phyloP scores from a whole-genome alignment of 2,888 invertebrate genomes.

The Nomada hirtipes region DNA sequence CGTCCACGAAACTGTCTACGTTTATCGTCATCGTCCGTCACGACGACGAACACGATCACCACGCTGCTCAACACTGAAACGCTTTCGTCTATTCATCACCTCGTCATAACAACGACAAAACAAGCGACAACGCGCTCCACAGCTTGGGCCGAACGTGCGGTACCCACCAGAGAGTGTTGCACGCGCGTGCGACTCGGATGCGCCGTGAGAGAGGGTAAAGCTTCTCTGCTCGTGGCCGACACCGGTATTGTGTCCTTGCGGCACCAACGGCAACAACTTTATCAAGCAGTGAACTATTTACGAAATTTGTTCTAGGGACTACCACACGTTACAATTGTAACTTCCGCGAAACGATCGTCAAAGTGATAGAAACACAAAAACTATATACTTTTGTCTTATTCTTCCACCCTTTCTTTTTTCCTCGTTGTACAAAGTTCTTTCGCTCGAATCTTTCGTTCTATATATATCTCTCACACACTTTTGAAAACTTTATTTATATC shows the following conservation, averaged over 20 bases:
- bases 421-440: constrained; percentile 24
- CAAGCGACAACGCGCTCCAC: constrained; percentile 59
- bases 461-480: constrained; percentile 54
- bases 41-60: constrained; percentile 69
- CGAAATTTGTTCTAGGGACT: neutral
- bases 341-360: constrained; percentile 69
- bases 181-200: constrained; percentile 69
- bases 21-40: constrained; percentile 69
- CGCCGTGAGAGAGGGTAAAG: constrained; percentile 62
- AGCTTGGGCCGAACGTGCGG: constrained; percentile 44
- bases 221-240: constrained; percentile 60
- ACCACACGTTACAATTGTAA: constrained; percentile 59
- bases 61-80: constrained; percentile 62
- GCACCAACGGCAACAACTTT: constrained; percentile 53
- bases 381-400: constrained; percentile 1
- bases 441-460: constrained; percentile 35
- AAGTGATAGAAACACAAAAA: constrained; percentile 39
- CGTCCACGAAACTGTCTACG: constrained; percentile 58
- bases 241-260: constrained; percentile 63
- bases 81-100: constrained; percentile 71
- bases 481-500: constrained; percentile 68
- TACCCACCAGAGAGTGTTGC: constrained; percentile 66
- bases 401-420: constrained; percentile 19
- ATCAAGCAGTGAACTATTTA: constrained; percentile 31
- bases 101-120: constrained; percentile 67